These are phyloP conservation scores for Lordiphosa fenestrarum DNA, from an alignment of 2,888 invertebrate genomes.

Conservation along the genomic window DNA sequence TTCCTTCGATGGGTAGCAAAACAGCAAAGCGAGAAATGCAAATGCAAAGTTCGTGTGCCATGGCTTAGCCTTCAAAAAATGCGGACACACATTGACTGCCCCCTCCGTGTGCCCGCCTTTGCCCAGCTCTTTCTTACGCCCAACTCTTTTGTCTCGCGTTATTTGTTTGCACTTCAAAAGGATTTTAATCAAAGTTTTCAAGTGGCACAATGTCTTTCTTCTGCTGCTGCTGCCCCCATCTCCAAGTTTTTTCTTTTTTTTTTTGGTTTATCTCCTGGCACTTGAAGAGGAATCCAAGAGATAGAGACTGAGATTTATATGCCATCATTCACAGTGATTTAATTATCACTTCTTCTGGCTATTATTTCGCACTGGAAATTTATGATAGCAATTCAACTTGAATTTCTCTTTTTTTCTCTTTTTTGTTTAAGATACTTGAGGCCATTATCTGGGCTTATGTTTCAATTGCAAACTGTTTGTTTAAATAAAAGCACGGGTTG, in stretches of 20 bases:
- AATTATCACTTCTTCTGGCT: constrained; percentile 51
- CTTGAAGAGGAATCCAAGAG: constrained; percentile 10
- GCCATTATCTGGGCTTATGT: constrained; percentile 40
- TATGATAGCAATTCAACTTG: constrained; percentile 30
- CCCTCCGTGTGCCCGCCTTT: constrained; percentile 1
- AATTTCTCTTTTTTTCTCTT: constrained; percentile 1
- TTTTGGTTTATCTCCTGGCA: constrained; percentile 42
- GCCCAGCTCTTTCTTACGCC: neutral
- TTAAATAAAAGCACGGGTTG: constrained; percentile 7
- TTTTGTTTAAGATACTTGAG: constrained; percentile 1
- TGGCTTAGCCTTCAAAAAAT: constrained; percentile 57
- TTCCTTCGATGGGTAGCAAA: no score
- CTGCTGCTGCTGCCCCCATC: constrained; percentile 1
- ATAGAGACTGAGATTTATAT: constrained; percentile 48
- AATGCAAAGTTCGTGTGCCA: constrained; percentile 38
- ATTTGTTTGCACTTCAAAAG: constrained; percentile 72
- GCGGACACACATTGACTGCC: constrained; percentile 54
- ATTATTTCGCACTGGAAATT: constrained; percentile 16
- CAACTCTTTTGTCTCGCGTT: constrained; percentile 63
- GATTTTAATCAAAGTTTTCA: constrained; percentile 72
- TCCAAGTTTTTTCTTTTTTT: constrained; percentile 2
- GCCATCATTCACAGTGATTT: constrained; percentile 61
- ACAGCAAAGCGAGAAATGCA: constrained; percentile 42
- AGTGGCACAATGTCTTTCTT: constrained; percentile 49
- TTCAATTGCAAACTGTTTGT: constrained; percentile 13